Percentiles rank a stretch among this genome's conserved stretches.
phyloP scores from a whole-genome alignment of 2,113 vertebrate genomes.

The Hystrix cristata region DNA sequence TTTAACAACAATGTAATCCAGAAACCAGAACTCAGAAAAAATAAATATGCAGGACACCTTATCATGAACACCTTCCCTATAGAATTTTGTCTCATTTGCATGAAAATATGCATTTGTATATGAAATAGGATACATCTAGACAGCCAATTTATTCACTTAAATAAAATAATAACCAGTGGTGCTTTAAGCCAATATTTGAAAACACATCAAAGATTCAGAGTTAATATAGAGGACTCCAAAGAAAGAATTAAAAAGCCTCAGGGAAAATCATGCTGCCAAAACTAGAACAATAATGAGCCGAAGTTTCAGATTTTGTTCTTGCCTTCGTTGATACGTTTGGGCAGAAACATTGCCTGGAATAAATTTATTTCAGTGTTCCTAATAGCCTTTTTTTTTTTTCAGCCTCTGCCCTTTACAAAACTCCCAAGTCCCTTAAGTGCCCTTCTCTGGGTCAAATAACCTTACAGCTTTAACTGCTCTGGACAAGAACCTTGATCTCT shows the following conservation, averaged over 20 bases:
- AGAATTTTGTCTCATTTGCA: conserved; percentile 58
- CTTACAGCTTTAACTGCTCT: not conserved
- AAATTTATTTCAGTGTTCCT: conserved; percentile 40
- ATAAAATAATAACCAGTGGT: conserved; percentile 64
- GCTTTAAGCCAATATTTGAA: conserved; percentile 76
- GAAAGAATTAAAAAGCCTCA: conserved; percentile 76
- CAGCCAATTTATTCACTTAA: conserved; percentile 70
- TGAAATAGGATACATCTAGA: conserved; percentile 65
- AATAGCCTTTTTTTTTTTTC: not conserved
- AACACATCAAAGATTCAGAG: conserved; percentile 75
- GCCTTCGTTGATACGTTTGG: conserved; percentile 62
- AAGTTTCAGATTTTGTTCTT: conserved; percentile 69
- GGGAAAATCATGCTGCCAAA: conserved; percentile 70
- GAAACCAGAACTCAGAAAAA: conserved; percentile 55
- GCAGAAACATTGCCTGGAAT: conserved; percentile 66
- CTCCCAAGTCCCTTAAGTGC: not conserved
- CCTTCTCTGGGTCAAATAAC: conserved; percentile 53
- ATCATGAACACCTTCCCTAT: conserved; percentile 45
- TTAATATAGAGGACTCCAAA: conserved; percentile 62
- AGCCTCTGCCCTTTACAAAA: conserved; percentile 48
- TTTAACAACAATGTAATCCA: conserved; percentile 60
- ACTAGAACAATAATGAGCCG: conserved; percentile 64
- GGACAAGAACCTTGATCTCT: not conserved
- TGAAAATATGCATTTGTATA: conserved; percentile 53
- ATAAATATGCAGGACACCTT: conserved; percentile 39